Evolutionary conservation across 2,797 vertebrate species (phyloP), one percentile per base, ranked within the genome.

Genomic region (Ceyx erithaca): DNA sequence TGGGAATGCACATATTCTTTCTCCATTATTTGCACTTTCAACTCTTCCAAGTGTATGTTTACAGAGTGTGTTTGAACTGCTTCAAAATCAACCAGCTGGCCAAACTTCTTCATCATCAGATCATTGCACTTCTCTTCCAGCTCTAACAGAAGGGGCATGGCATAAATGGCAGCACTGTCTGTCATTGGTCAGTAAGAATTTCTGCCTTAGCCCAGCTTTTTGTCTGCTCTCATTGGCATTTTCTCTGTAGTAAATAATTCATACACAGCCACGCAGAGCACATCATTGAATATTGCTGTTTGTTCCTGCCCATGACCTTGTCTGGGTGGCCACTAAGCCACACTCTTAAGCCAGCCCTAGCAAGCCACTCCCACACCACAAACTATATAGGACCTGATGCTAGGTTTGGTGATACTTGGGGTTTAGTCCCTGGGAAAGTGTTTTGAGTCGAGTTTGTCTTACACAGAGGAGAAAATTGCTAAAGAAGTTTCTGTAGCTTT

Each of bases 61-160:
- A 98, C 97, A 1, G 98, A 98, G 78, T 98, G 92, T 1, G 96
- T 99, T 96, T 98, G 98, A 86, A 99, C 96, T 43, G 97, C 98
- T 91, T 99, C 98, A 92, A 99, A 96, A 81, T 99, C 97, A 95
- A 99, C 98, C 87, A 98, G 71, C 28, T 95, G 97, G 62, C 99
- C 99, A 85, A 98, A 99, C 97, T 98, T 99, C 94, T 91, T 96
- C 96, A 98, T 95, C 98, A 99, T 99, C 81, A 98, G 73, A 40
- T 98, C 40, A 15, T 93, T 77, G 81, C 98, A 99, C 14, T 94
- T 97, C 73, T 97, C 90, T 81, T 99, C 97, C 95, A 99, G 96
- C 76, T 46, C 99, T 98, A 68, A 37, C 66, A 91, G 78, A 87
- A 93, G 41, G 22, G 71, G 37, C 37, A 76, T 1, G 4, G 31